These are phyloP conservation scores for Danio tinwini DNA, from an alignment of 2,797 vertebrate species.

Conservation along the genomic window DNA sequence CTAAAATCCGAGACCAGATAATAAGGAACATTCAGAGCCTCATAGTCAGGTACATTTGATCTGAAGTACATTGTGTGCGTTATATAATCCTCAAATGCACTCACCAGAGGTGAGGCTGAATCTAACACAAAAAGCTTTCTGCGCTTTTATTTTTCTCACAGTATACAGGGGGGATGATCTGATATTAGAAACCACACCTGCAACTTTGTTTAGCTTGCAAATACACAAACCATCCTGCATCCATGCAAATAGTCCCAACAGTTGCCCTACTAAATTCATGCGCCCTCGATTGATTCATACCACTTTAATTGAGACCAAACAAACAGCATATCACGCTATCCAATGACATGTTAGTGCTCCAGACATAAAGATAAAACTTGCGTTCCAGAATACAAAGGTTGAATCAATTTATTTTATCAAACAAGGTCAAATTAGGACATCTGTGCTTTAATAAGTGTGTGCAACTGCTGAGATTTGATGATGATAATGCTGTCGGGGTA, in stretches of 20 bases:
- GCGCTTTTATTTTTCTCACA: slow-evolving; percentile 36
- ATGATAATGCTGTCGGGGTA: not conserved
- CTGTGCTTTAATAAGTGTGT: not conserved
- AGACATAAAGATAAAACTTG: slow-evolving; percentile 12
- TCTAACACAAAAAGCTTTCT: slow-evolving; percentile 35
- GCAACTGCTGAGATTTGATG: slow-evolving; percentile 1
- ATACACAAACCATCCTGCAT: slow-evolving; percentile 41
- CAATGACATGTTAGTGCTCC: not conserved
- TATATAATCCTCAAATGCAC: slow-evolving; percentile 27
- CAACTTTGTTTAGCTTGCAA: slow-evolving; percentile 59
- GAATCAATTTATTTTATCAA: not conserved
- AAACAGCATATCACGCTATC: slow-evolving; percentile 3
- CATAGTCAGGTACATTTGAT: slow-evolving; percentile 12
- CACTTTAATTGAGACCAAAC: not conserved
- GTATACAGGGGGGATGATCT: slow-evolving; percentile 43
- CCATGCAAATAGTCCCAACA: slow-evolving; percentile 43
- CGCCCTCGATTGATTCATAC: not conserved
- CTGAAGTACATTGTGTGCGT: not conserved
- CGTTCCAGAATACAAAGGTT: not conserved
- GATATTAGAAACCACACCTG: slow-evolving; percentile 52
- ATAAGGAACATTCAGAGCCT: not conserved
- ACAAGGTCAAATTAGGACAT: slow-evolving; percentile 8
- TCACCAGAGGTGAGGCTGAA: slow-evolving; percentile 23
- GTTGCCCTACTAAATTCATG: slow-evolving; percentile 35
- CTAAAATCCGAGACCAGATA: not conserved